Conservation (phyloP, 30 jellyfish, hydroid and myxozoan genomes). For the Chrysaora quinquecirrha region DNA sequence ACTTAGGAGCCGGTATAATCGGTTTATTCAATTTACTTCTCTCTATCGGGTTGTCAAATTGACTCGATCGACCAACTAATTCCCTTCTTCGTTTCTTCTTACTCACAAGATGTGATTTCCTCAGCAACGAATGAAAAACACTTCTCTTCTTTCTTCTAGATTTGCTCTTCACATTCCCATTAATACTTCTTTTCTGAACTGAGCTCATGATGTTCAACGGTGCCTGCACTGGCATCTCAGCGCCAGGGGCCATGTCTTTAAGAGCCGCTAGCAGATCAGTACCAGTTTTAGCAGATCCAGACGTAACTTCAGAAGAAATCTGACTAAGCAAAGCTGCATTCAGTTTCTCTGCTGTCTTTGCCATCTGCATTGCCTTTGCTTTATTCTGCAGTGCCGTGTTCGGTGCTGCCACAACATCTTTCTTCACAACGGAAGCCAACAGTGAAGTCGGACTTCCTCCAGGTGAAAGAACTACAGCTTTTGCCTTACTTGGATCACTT, state of each 20-base stretch:
- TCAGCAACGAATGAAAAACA: neutral
- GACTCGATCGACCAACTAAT: constrained; percentile 50
- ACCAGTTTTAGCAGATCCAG: constrained; percentile 48
- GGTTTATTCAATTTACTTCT: constrained; percentile 86
- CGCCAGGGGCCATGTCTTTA: constrained; percentile 66
- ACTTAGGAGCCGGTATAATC: constrained; percentile 81
- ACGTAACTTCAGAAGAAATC: constrained; percentile 51
- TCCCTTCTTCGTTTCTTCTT: constrained; percentile 59
- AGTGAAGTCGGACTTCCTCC: constrained; percentile 36
- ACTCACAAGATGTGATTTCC: neutral
- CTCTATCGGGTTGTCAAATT: constrained; percentile 83
- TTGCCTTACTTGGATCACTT: constrained; percentile 40
- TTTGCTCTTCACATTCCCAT: neutral
- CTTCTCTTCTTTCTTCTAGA: constrained; percentile 32
- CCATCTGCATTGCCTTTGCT: constrained; percentile 62
- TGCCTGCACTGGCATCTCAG: constrained; percentile 32
- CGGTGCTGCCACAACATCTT: constrained; percentile 26
- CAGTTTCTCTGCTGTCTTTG: constrained; percentile 49
- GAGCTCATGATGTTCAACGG: constrained; percentile 46
- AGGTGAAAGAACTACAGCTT: constrained; percentile 41
- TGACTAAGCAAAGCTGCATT: constrained; percentile 66
- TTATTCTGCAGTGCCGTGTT: constrained; percentile 15
- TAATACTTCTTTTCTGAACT: constrained; percentile 43
- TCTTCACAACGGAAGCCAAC: constrained; percentile 46
- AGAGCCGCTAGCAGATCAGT: constrained; percentile 72